Evolutionary conservation across 2,888 invertebrate species (phyloP).

Genomic region (Achlya flavicornis): DNA sequence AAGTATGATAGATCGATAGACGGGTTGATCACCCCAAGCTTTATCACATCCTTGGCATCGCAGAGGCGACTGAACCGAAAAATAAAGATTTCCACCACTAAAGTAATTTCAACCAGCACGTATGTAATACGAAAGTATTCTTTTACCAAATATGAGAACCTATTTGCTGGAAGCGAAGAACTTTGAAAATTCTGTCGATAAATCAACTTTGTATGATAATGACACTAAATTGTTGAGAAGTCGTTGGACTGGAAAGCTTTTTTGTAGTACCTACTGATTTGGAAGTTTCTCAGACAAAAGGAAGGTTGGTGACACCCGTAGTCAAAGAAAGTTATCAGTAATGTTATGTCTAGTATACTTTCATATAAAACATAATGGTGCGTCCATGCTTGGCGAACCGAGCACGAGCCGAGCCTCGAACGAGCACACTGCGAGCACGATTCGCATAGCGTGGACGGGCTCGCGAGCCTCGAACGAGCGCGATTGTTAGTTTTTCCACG

Average conservation of each 20-base stretch:
- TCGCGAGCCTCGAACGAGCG: too few species aligned
- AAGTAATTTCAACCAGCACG: neutral
- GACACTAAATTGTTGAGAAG: neutral
- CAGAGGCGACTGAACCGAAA: neutral
- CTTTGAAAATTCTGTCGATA: neutral
- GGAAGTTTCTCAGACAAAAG: neutral
- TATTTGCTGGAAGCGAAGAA: neutral
- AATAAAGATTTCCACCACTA: neutral
- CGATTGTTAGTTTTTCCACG: too few species aligned
- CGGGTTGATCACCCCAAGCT: neutral
- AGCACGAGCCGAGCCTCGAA: too few species aligned
- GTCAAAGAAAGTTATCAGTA: neutral
- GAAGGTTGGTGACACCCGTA: neutral
- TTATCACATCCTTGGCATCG: neutral
- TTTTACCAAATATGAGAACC: neutral
- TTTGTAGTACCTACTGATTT: neutral
- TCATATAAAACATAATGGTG: neutral
- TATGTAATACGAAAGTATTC: neutral
- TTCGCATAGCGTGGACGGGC: too few species aligned
- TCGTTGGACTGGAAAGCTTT: neutral
- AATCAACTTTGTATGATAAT: neutral
- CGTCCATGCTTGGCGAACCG: too few species aligned
- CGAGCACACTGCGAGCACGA: too few species aligned
- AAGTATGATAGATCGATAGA: conserved; percentile 3
- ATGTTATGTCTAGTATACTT: neutral